Conservation (phyloP, 2,797 vertebrate genomes). For the Hirundo rustica region DNA sequence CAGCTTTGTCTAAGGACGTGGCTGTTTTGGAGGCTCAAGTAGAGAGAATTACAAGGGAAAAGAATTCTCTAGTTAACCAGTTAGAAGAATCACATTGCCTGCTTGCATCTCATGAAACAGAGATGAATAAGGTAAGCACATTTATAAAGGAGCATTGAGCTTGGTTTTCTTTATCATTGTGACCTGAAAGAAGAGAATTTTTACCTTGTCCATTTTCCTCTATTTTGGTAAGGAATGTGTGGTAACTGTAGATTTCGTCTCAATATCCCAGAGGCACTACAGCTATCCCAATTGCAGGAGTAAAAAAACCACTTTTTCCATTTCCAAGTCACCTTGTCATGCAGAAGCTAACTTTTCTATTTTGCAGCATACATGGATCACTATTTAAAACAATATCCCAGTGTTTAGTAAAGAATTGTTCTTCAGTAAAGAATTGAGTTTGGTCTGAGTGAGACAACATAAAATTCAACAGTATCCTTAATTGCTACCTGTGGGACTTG, state of each 20-base stretch:
- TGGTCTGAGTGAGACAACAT: neutral
- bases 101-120: constrained; percentile 79
- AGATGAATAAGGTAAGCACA: constrained; percentile 81
- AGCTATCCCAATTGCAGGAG: neutral
- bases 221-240: neutral
- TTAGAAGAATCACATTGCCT: constrained; percentile 83
- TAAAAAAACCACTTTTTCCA: neutral
- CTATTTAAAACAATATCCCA: neutral
- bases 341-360: neutral
- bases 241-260: neutral
- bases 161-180: neutral
- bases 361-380: neutral
- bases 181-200: neutral
- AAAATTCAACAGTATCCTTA: neutral
- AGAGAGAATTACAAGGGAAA: constrained; percentile 84
- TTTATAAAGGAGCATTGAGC: neutral
- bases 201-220: neutral
- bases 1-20: constrained; percentile 81
- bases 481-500: neutral
- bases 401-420: neutral
- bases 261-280: neutral
- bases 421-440: neutral
- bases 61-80: constrained; percentile 79
- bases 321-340: neutral
- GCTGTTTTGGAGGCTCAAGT: constrained; percentile 81